These are phyloP conservation scores for Drosophila colorata DNA, from an alignment of 2,888 invertebrate species.

Conservation along the genomic window DNA sequence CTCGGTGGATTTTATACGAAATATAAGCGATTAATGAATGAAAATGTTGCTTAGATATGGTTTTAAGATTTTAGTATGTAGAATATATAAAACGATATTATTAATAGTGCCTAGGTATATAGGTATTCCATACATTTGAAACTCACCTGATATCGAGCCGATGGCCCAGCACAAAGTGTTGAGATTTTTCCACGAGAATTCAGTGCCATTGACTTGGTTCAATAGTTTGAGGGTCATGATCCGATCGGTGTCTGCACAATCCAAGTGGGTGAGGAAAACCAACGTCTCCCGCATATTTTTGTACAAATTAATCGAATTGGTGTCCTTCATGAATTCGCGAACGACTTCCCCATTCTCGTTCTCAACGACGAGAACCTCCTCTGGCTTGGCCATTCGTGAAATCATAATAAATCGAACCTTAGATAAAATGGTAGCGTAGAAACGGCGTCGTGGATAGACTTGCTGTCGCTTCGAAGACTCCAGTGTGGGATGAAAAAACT, in stretches of 20 bases:
- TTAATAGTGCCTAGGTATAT: not conserved
- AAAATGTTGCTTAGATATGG: no score
- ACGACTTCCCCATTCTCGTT: conserved; percentile 99
- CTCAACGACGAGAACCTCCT: conserved; percentile 99
- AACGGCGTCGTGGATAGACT: conserved; percentile 87
- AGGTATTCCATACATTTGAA: not conserved
- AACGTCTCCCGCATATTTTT: conserved; percentile 99
- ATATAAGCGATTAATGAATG: no score
- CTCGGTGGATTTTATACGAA: no score
- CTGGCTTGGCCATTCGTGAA: conserved; percentile 99
- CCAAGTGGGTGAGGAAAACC: conserved; percentile 99
- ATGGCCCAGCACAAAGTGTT: conserved; percentile 99
- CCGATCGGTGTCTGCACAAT: conserved; percentile 98
- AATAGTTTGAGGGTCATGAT: conserved; percentile 99
- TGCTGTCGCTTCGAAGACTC: conserved; percentile 82
- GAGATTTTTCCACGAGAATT: conserved; percentile 99
- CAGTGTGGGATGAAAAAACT: conserved; percentile 87
- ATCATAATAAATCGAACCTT: conserved; percentile 99
- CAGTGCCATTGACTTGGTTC: conserved; percentile 98
- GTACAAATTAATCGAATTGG: conserved; percentile 99
- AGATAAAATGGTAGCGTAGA: conserved; percentile 93
- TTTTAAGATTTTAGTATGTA: no score
- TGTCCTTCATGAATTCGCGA: conserved; percentile 99
- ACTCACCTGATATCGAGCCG: conserved; percentile 96
- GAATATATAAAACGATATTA: no score